A percentile compares a stretch with the other conserved stretches of the same genome.
Conservation (phyloP, 2,797 vertebrate genomes). For the Gouania willdenowi region DNA sequence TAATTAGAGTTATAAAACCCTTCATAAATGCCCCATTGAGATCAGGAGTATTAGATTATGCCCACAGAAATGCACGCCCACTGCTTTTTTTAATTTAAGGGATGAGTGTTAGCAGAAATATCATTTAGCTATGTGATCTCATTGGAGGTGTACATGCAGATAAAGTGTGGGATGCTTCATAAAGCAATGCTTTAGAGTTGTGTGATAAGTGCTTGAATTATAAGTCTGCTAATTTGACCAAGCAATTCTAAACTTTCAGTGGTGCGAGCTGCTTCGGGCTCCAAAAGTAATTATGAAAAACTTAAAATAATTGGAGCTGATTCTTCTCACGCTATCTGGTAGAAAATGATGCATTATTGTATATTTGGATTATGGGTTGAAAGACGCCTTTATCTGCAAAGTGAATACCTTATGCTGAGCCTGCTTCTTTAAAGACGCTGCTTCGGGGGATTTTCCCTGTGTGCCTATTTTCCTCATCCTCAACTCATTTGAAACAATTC, state of each 20-base stretch:
- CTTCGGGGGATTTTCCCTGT: conserved; percentile 60
- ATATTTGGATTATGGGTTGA: conserved; percentile 76
- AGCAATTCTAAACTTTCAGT: conserved; percentile 79
- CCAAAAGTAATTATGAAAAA: conserved; percentile 82
- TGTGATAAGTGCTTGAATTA: conserved; percentile 82
- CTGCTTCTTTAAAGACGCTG: conserved; percentile 65
- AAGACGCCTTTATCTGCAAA: conserved; percentile 74
- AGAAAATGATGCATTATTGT: conserved; percentile 77
- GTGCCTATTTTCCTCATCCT: conserved; percentile 31
- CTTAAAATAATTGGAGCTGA: conserved; percentile 82
- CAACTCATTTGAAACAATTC: conserved; percentile 36
- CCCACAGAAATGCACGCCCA: conserved; percentile 76
- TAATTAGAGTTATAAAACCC: conserved; percentile 83
- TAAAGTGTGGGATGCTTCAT: conserved; percentile 78
- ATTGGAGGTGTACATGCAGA: conserved; percentile 79
- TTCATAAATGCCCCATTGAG: conserved; percentile 78
- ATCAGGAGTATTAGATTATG: conserved; percentile 74
- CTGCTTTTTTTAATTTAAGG: conserved; percentile 81
- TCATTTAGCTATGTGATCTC: conserved; percentile 74
- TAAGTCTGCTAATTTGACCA: conserved; percentile 76
- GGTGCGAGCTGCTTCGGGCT: conserved; percentile 66
- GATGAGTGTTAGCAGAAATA: conserved; percentile 79
- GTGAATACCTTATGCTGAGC: conserved; percentile 77
- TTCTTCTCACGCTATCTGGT: conserved; percentile 76
- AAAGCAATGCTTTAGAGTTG: conserved; percentile 76